Conservation (phyloP, 2,888 invertebrate genomes). For the Himalopsyche japonica region DNA sequence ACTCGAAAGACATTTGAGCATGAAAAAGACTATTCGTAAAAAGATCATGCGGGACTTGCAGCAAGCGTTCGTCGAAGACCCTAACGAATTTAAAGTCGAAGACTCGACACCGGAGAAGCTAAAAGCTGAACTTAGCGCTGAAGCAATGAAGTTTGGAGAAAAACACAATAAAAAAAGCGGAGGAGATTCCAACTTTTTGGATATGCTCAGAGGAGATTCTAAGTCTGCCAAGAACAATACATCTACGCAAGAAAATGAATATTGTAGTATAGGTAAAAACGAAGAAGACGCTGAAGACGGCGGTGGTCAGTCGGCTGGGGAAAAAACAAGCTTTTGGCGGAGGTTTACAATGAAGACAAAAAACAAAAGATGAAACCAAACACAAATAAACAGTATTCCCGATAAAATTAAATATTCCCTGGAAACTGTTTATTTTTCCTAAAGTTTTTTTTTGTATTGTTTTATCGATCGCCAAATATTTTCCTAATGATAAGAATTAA, state of each 20-base stretch:
- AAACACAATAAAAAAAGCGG: conserved; percentile 54
- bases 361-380: conserved; percentile 63
- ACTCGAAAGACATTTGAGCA: conserved; percentile 78
- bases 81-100: conserved; percentile 72
- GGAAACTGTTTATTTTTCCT: background rate
- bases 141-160: conserved; percentile 66
- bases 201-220: conserved; percentile 67
- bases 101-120: conserved; percentile 70
- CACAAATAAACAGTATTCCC: background rate
- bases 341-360: conserved; percentile 71
- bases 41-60: conserved; percentile 84
- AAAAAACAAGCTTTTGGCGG: conserved; percentile 70
- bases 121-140: conserved; percentile 69
- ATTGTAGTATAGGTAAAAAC: conserved; percentile 49
- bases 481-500: conserved; percentile 1
- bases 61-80: conserved; percentile 73
- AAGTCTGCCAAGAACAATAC: conserved; percentile 43
- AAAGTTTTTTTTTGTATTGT: conserved; percentile 8
- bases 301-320: conserved; percentile 51
- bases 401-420: background rate
- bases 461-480: conserved; percentile 25
- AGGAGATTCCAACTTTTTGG: conserved; percentile 66
- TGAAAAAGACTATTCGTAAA: conserved; percentile 85
- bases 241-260: conserved; percentile 47
- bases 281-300: conserved; percentile 50